Percentiles rank a stretch among this genome's conserved stretches.
phyloP scores from a whole-genome alignment of 2,113 vertebrate species.

The Hymenochirus boettgeri region DNA sequence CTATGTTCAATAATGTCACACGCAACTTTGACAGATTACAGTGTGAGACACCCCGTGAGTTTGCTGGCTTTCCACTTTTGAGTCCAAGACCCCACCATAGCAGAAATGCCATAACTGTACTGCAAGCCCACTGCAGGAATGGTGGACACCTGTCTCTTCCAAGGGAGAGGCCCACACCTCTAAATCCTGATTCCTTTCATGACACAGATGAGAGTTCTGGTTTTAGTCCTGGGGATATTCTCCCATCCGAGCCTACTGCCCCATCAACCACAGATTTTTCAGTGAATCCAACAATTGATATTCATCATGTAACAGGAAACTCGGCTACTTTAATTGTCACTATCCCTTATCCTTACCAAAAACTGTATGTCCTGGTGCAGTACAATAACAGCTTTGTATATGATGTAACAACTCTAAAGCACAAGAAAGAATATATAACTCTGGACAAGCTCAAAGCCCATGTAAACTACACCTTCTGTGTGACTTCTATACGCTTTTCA shows the following conservation, averaged over 20 bases:
- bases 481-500: constrained; percentile 84
- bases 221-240: constrained; percentile 72
- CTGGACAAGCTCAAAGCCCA: constrained; percentile 80
- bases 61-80: constrained; percentile 81
- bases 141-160: constrained; percentile 72
- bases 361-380: constrained; percentile 92
- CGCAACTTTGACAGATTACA: constrained; percentile 94
- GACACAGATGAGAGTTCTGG: constrained; percentile 83
- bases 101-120: constrained; percentile 82
- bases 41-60: constrained; percentile 86
- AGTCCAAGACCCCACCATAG: constrained; percentile 81
- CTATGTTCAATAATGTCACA: constrained; percentile 91
- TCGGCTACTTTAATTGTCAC: constrained; percentile 81
- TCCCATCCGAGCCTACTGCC: constrained; percentile 76
- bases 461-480: constrained; percentile 92
- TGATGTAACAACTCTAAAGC: constrained; percentile 84
- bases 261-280: constrained; percentile 55
- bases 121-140: constrained; percentile 82
- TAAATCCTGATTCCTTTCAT: constrained; percentile 66
- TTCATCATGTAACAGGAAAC: constrained; percentile 78
- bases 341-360: constrained; percentile 88
- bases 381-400: constrained; percentile 83
- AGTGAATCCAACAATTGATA: constrained; percentile 77
- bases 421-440: constrained; percentile 77
- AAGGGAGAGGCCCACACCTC: constrained; percentile 76